Percentiles rank a stretch among this genome's conserved stretches.
phyloP scores from a whole-genome alignment of 1,140 invertebrate species.

The Trichomalopsis sarcophagae region DNA sequence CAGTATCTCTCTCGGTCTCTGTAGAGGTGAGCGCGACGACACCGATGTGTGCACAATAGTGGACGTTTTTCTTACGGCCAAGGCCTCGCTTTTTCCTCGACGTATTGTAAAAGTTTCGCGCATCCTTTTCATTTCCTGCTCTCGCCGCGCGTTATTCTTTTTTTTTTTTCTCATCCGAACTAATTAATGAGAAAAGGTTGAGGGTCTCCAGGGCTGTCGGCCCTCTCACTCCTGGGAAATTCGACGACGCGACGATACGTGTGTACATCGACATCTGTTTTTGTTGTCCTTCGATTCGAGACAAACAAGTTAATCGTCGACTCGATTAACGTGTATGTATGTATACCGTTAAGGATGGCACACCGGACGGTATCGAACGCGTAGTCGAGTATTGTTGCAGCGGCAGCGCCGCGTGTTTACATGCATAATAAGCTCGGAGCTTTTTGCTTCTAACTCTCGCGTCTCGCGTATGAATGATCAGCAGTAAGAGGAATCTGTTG shows the following conservation, averaged over 20 bases:
- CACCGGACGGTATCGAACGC: background rate
- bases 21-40: background rate
- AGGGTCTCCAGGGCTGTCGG: background rate
- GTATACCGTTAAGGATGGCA: background rate
- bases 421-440: background rate
- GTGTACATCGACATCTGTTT: background rate
- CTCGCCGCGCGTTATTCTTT: background rate
- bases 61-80: background rate
- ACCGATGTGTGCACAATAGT: background rate
- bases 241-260: background rate
- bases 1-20: too few relatives aligned
- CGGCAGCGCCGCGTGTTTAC: background rate
- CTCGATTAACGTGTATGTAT: background rate
- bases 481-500: too few relatives aligned
- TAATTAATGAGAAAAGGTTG: background rate
- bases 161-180: background rate
- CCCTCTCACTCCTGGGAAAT: background rate
- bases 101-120: too few relatives aligned
- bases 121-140: background rate
- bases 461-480: too few relatives aligned
- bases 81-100: background rate
- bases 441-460: background rate
- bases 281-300: slow-evolving; percentile 16
- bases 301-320: slow-evolving; percentile 32
- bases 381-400: background rate